These are phyloP conservation scores for Trichonephila clavipes DNA, from an alignment of 1,140 invertebrate species.

Conservation along the genomic window DNA sequence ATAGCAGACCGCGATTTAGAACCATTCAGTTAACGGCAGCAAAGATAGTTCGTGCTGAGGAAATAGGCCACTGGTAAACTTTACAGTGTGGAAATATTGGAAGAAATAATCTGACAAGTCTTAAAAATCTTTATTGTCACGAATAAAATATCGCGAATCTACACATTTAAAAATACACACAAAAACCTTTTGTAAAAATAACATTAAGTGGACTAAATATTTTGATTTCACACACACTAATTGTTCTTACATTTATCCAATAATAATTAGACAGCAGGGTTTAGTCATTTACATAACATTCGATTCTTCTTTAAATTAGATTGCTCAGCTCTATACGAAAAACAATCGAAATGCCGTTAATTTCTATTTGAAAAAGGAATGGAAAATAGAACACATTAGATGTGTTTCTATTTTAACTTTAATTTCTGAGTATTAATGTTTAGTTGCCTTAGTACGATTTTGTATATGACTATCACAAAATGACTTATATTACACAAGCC, in stretches of 20 bases:
- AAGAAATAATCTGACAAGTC: neutral
- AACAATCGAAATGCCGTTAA: no score
- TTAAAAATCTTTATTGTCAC: constrained; percentile 21
- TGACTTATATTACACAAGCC: neutral
- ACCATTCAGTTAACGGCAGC: no score
- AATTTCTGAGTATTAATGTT: neutral
- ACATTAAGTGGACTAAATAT: constrained; percentile 16
- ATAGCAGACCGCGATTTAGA: no score
- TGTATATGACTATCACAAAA: constrained; percentile 3
- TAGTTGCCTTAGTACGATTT: neutral
- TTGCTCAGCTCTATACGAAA: no score
- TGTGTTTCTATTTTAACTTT: no score
- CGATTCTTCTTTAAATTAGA: no score
- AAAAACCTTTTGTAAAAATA: neutral
- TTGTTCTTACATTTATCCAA: neutral
- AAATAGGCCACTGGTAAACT: no score
- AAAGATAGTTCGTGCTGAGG: no score
- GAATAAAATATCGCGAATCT: neutral
- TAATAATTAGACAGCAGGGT: neutral
- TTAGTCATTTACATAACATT: no score
- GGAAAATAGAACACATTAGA: no score
- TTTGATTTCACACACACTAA: neutral
- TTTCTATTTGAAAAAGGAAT: no score
- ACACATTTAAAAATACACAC: constrained; percentile 3
- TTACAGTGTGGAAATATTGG: no score